phyloP scores from a whole-genome alignment of 2,888 invertebrate genomes.

The Drosophila meridionalis region DNA sequence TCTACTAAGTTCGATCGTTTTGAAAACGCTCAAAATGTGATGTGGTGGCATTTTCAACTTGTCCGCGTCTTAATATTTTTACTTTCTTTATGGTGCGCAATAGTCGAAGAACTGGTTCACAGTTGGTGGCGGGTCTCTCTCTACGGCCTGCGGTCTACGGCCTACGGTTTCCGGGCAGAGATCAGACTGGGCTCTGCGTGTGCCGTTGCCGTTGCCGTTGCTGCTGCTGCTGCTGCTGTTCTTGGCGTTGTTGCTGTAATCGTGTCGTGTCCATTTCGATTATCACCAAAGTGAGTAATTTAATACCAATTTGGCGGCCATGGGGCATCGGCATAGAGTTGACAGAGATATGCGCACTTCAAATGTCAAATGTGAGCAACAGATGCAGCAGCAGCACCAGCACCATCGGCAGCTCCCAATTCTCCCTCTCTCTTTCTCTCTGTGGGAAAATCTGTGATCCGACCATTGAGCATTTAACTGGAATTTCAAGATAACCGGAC shows the following conservation, averaged over 20 bases:
- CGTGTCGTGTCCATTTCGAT: constrained; percentile 80
- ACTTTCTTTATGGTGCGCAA: constrained; percentile 71
- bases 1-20: constrained; percentile 83
- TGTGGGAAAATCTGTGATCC: constrained; percentile 65
- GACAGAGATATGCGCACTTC: constrained; percentile 78
- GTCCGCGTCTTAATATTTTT: constrained; percentile 83
- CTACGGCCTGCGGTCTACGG: neutral
- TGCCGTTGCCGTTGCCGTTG: constrained; percentile 9
- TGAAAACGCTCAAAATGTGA: constrained; percentile 82
- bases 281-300: constrained; percentile 80
- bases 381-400: constrained; percentile 55
- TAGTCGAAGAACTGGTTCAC: constrained; percentile 71
- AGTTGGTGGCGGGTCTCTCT: constrained; percentile 22
- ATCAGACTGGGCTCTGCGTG: constrained; percentile 1
- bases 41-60: constrained; percentile 84
- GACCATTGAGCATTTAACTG: constrained; percentile 66
- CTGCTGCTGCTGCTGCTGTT: constrained; percentile 11
- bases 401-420: neutral
- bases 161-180: constrained; percentile 5
- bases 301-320: constrained; percentile 80
- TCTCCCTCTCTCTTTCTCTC: constrained; percentile 1
- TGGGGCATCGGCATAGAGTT: constrained; percentile 70
- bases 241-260: constrained; percentile 68
- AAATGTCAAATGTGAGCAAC: constrained; percentile 81
- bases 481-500: constrained; percentile 59